These are phyloP conservation scores for Nipponacmea schrenckii DNA, from an alignment of 2,888 invertebrate genomes.

Conservation along the genomic window DNA sequence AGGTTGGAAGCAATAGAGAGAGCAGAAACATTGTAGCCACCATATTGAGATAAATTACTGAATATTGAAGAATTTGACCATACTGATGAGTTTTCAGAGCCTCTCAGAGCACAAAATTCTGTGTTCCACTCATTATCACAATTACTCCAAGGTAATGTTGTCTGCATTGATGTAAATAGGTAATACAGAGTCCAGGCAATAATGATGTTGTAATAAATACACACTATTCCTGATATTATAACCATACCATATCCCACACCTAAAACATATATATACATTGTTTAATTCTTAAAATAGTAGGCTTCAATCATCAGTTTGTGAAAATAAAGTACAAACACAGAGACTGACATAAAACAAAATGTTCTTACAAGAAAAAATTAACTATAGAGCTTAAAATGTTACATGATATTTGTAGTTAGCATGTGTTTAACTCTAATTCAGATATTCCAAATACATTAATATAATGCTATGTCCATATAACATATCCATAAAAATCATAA, in stretches of 20 bases:
- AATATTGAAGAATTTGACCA: neutral
- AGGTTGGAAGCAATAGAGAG: neutral
- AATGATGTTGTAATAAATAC: constrained; percentile 67
- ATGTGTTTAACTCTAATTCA: too few species aligned
- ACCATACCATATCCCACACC: constrained; percentile 66
- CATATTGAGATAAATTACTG: neutral
- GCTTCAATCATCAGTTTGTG: too few species aligned
- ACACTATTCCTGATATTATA: constrained; percentile 62
- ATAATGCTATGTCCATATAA: neutral
- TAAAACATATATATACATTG: constrained; percentile 24
- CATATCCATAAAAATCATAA: neutral
- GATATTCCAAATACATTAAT: neutral
- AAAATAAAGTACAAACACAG: too few species aligned
- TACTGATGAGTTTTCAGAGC: neutral
- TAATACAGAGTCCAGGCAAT: constrained; percentile 66
- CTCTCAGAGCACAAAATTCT: constrained; percentile 23
- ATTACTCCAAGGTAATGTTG: constrained; percentile 59
- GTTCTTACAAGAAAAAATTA: too few species aligned
- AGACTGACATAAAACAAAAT: neutral
- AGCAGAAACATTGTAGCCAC: neutral
- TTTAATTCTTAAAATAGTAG: neutral
- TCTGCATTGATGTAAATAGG: constrained; percentile 57
- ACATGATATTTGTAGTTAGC: neutral
- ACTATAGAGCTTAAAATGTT: too few species aligned
- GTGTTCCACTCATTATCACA: constrained; percentile 64